Conservation (phyloP, 2,113 vertebrate species). For the Mirounga angustirostris region DNA sequence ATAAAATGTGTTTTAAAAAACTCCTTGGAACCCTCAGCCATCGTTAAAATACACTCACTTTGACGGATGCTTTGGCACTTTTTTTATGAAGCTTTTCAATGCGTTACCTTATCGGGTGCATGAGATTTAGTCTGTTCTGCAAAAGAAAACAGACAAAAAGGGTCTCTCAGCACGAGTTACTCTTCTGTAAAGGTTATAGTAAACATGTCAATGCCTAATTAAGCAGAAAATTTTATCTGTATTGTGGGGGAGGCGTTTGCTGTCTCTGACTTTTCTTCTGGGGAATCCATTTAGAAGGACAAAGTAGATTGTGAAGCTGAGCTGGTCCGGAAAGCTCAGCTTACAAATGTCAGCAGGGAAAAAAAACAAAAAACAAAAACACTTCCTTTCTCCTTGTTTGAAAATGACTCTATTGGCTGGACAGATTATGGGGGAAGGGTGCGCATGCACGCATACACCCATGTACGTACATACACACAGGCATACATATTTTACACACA, state of each 20-base stretch:
- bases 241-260: slow-evolving; percentile 82
- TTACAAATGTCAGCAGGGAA: neutral
- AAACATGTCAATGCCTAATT: slow-evolving; percentile 90
- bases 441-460: fast-evolving
- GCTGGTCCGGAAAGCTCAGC: slow-evolving; percentile 52
- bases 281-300: slow-evolving; percentile 84
- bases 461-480: neutral
- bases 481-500: neutral
- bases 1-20: slow-evolving; percentile 77
- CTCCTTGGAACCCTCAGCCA: slow-evolving; percentile 69
- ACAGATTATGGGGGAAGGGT: neutral
- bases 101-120: slow-evolving; percentile 50
- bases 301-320: slow-evolving; percentile 69
- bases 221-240: slow-evolving; percentile 88
- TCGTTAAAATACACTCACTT: slow-evolving; percentile 71
- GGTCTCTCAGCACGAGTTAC: slow-evolving; percentile 84
- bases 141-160: slow-evolving; percentile 76
- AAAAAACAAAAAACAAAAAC: neutral
- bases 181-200: slow-evolving; percentile 89
- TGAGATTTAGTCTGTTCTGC: slow-evolving; percentile 68
- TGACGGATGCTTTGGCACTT: slow-evolving; percentile 67
- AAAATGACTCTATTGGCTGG: neutral
- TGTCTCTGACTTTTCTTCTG: slow-evolving; percentile 84
- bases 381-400: slow-evolving; percentile 19
- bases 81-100: slow-evolving; percentile 73